Conservation (phyloP, 2,888 invertebrate genomes). For the Eilema sororculum region DNA sequence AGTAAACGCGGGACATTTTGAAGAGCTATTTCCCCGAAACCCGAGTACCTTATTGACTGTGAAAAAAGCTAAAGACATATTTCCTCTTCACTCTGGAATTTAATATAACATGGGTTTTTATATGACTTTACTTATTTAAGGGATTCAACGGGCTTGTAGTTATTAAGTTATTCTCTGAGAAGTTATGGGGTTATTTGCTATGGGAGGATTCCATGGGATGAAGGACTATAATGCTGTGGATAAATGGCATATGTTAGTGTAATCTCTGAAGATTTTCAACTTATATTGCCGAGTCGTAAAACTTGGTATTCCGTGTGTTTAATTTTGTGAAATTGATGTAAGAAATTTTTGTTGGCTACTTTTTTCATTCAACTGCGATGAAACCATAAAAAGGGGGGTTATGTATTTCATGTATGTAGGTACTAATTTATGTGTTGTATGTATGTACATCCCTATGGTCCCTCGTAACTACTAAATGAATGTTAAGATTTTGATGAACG, state of each 20-base stretch:
- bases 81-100: slow-evolving; percentile 37
- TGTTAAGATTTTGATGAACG: no score
- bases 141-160: slow-evolving; percentile 24
- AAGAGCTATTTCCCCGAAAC: slow-evolving; percentile 28
- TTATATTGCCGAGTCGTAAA: not conserved
- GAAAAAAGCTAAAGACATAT: slow-evolving; percentile 29
- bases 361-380: not conserved
- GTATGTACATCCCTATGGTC: no score
- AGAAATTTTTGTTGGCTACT: not conserved
- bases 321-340: not conserved
- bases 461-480: no score
- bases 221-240: slow-evolving; percentile 4
- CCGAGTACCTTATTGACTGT: slow-evolving; percentile 30
- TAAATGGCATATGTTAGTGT: not conserved
- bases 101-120: slow-evolving; percentile 49
- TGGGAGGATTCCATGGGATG: not conserved
- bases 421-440: no score
- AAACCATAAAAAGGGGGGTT: no score
- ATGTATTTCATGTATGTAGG: no score
- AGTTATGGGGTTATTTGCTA: slow-evolving; percentile 18
- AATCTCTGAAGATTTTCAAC: not conserved
- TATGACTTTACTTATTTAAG: slow-evolving; percentile 31
- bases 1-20: slow-evolving; percentile 24
- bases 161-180: slow-evolving; percentile 26
- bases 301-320: not conserved